A percentile compares a stretch with the other conserved stretches of the same genome.
phyloP scores from a whole-genome alignment of 2,888 invertebrate genomes.

The Cheilosia grossa region DNA sequence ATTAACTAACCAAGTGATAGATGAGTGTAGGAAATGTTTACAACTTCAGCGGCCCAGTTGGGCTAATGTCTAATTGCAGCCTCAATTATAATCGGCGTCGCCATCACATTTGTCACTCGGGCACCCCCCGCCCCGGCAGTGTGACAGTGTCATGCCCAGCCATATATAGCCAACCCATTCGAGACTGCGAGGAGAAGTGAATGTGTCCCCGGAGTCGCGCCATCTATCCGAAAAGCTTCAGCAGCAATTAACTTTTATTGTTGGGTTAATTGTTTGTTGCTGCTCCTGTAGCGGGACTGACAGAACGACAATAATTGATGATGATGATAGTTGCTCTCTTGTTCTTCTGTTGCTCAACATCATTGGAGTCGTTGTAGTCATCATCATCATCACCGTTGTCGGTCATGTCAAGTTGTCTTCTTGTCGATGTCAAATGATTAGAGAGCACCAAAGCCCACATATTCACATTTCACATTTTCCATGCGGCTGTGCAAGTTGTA shows the following conservation, averaged over 20 bases:
- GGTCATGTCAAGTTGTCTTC: slow-evolving; percentile 62
- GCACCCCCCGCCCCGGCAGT: slow-evolving; percentile 28
- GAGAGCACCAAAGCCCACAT: slow-evolving; percentile 9
- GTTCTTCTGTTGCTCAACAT: slow-evolving; percentile 52
- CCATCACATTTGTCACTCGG: slow-evolving; percentile 68
- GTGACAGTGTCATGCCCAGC: slow-evolving; percentile 30
- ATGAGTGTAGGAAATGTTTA: slow-evolving; percentile 16
- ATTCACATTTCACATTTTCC: not conserved
- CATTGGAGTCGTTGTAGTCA: slow-evolving; percentile 14
- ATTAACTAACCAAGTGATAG: slow-evolving; percentile 4
- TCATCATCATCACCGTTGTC: slow-evolving; percentile 15
- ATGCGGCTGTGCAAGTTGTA: slow-evolving; percentile 33
- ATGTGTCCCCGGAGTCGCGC: slow-evolving; percentile 21
- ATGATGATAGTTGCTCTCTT: slow-evolving; percentile 66
- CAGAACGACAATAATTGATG: slow-evolving; percentile 69
- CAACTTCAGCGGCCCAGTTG: slow-evolving; percentile 40
- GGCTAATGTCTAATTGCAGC: slow-evolving; percentile 69
- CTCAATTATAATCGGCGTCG: slow-evolving; percentile 71
- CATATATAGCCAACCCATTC: slow-evolving; percentile 4
- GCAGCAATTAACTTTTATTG: slow-evolving; percentile 73
- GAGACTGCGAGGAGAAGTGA: slow-evolving; percentile 2
- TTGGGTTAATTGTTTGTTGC: slow-evolving; percentile 73
- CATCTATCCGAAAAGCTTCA: slow-evolving; percentile 58
- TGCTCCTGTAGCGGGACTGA: slow-evolving; percentile 51
- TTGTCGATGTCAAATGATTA: slow-evolving; percentile 53